These are phyloP conservation scores for Linyphia triangularis DNA, from an alignment of 2,888 invertebrate genomes.

Conservation along the genomic window DNA sequence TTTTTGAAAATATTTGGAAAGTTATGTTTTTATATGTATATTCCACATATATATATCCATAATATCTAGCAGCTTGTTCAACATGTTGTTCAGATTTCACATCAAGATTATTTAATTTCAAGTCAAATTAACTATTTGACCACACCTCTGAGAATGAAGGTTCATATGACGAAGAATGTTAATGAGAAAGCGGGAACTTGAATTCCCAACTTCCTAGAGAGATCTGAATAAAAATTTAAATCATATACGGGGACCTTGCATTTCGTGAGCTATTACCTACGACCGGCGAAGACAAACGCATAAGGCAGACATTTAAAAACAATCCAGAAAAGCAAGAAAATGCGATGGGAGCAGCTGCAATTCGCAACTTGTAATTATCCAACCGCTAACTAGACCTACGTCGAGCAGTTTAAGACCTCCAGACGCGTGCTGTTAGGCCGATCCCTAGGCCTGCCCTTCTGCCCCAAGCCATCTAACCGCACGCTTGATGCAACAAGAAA, in stretches of 20 bases:
- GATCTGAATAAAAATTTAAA: background rate
- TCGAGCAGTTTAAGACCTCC: conserved; percentile 32
- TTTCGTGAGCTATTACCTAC: background rate
- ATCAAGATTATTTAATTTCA: too few species aligned
- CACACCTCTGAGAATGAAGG: background rate
- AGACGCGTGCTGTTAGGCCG: conserved; percentile 18
- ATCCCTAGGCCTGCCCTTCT: conserved; percentile 43
- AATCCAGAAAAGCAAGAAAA: conserved; percentile 12
- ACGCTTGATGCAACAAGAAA: conserved; percentile 44
- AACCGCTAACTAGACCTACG: conserved; percentile 33
- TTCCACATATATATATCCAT: too few species aligned
- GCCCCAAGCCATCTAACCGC: background rate
- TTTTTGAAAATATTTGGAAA: too few species aligned
- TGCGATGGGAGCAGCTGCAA: conserved; percentile 5
- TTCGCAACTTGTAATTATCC: conserved; percentile 58
- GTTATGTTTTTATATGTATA: too few species aligned
- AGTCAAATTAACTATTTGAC: too few species aligned
- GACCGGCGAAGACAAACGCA: conserved; percentile 21
- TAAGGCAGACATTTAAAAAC: conserved; percentile 37
- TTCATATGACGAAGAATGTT: background rate
- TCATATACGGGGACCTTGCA: background rate
- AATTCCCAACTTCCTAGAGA: background rate
- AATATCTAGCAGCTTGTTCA: too few species aligned
- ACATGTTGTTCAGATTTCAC: too few species aligned
- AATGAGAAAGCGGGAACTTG: background rate